Base-by-base conservation (phyloP, 2,888 invertebrate species). In the Galeruca laticollis region DNA sequence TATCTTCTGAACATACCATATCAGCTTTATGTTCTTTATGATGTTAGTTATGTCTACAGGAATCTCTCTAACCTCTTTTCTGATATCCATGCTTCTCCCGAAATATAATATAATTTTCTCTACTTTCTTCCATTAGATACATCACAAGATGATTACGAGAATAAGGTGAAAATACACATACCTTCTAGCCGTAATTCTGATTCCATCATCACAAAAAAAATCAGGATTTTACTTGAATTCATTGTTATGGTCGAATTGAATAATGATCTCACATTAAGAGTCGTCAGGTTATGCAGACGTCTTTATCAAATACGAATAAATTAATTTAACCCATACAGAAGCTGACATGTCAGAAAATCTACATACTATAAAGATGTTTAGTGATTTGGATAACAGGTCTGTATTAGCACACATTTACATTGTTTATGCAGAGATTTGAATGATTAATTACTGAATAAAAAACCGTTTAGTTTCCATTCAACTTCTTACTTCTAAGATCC, bases 251-350 rank as follows among this genome's bases (percentile, higher is more conserved):
- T 37, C 40, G 60, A 35, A 40, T 57, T 66, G 59, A 67, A 63
- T 65, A 70, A 61, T 37, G 52, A 59, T 52, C 37, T 66, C 57
- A 59, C 52, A 70, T 70, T 63, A 31, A 51, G 62, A 70, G 67
- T 70, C 70, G 70, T 70, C 67, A 60, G 70, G 67, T 63, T 66
- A 63, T 61, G 70, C 57, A 70, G 67, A 70, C 67, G 67, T 70
- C 67, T 67, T 40, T 60, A 70, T 67, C 62, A 61, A 62, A 52
- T 52, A 47, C n/a, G 70, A 70, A 70, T 70, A 67, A 70, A 70
- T 67, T 63, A 63, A 35, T 35, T 35, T 18, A 40, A 31, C 54
- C 52, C 33, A 54, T 35, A 40, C 67, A 67, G 33, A 59, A 60
- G 66, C 57, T 66, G 47, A 47, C 33, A 37, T 20, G 51, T 35